Percentiles rank a stretch among this genome's conserved stretches.
phyloP scores from a whole-genome alignment of 2,113 vertebrate genomes.

The Callaeas wilsoni region DNA sequence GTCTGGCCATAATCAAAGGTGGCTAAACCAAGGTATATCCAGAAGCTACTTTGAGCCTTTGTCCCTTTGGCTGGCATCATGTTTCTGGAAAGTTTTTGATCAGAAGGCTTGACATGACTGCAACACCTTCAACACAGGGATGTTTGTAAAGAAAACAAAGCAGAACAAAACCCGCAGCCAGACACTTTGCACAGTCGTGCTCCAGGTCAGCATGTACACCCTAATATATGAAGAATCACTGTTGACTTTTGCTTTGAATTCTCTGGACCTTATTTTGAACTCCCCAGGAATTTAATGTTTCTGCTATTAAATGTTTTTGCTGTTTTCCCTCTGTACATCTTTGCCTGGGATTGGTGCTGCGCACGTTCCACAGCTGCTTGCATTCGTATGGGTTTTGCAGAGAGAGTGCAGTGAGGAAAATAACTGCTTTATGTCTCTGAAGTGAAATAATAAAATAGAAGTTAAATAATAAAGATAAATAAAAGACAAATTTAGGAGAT shows the following conservation, averaged over 20 bases:
- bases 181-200: not conserved
- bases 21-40: not conserved
- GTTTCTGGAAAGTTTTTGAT: not conserved
- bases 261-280: not conserved
- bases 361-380: not conserved
- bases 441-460: not conserved
- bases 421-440: not conserved
- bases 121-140: not conserved
- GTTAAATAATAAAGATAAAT: not conserved
- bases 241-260: not conserved
- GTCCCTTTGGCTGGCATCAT: not conserved
- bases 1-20: not conserved
- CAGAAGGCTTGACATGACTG: not conserved
- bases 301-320: not conserved
- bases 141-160: not conserved
- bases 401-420: not conserved
- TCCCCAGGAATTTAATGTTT: not conserved
- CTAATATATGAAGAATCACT: not conserved
- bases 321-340: not conserved
- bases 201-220: not conserved
- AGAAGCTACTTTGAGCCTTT: not conserved
- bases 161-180: not conserved
- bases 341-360: not conserved
- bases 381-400: not conserved
- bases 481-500: not conserved